Base-by-base conservation (phyloP, 2,797 vertebrate genomes). In the Phrynocephalus guinanensis region DNA sequence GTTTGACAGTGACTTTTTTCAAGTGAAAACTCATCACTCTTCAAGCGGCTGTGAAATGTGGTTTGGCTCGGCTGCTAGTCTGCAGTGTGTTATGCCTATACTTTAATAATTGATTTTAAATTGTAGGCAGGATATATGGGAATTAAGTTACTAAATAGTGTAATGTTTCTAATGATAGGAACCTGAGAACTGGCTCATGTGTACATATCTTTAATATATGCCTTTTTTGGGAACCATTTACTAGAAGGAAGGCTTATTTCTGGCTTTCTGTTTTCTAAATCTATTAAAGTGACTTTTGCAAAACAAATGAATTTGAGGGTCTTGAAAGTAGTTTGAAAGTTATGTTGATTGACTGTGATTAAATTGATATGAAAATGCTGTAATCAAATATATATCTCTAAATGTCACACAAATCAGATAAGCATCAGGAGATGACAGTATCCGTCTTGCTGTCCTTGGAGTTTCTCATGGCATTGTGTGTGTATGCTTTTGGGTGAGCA, bases 101-200 rank as follows among this genome's bases (percentile, higher is more conserved):
- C n/a, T 78, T 33, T 28, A 90, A 85, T 24, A 90, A 85, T 24
- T 26, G 88, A 44, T 80, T 90, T 82, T 87, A 90, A 89, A 26
- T 78, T 88, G 82, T 67, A 48, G 30, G n/a, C 66, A 86, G 89
- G 84, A 44, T 86, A 71, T 71, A 84, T 93, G 92, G 90, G 81
- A 93, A 92, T 93, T 93, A 92, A 91, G 89, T 38, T 79, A 88
- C 76, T 84, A 78, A 87, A 90, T 92, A 90, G 33, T 92, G 67
- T 89, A 89, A 93, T 87, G 70, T 91, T 90, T 91, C 85, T 91
- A 89, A 90, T 77, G 60, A 91, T 90, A 90, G 93, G 67, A 91
- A 90, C 56, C 10, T 84, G 87, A 85, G 60, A 68, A 18, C 48
- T 79, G 28, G 52, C 18, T 26, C 6, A 0, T 87, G 16, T 60